Percentiles rank a stretch among this genome's conserved stretches.
These are phyloP conservation scores for Iselma pallidipennis DNA, from an alignment of 2,888 invertebrate genomes.

Conservation along the genomic window DNA sequence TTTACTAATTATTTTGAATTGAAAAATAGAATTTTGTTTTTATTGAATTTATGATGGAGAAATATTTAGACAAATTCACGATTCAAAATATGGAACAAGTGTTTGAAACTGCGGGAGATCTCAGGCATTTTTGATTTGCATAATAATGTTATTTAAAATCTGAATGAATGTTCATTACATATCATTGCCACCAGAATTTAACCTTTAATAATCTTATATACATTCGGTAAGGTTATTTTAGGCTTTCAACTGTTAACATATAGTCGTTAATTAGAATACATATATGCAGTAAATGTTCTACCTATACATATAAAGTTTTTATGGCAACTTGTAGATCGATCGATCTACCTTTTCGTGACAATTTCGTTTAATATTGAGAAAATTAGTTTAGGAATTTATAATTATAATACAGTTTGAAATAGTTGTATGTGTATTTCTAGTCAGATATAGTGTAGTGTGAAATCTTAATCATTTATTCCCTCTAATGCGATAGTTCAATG, in stretches of 20 bases:
- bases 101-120: not conserved
- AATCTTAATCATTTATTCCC: not conserved
- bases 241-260: slow-evolving; percentile 9
- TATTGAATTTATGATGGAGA: not conserved
- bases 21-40: not conserved
- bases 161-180: slow-evolving; percentile 22
- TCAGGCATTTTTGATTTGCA: slow-evolving; percentile 24
- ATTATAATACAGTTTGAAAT: not conserved
- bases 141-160: slow-evolving; percentile 25
- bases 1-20: no score
- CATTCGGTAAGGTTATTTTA: slow-evolving; percentile 17
- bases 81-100: not conserved
- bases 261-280: slow-evolving; percentile 14
- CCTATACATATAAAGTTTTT: slow-evolving; percentile 2
- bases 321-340: not conserved
- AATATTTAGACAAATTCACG: not conserved
- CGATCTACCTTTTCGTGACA: not conserved
- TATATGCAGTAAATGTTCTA: slow-evolving; percentile 3
- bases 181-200: slow-evolving; percentile 20
- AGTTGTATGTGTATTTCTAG: not conserved
- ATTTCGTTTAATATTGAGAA: not conserved
- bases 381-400: slow-evolving; percentile 1
- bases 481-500: not conserved
- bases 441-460: not conserved
- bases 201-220: slow-evolving; percentile 23